These are phyloP conservation scores for Sebastes reedi DNA, from an alignment of 2,797 vertebrate genomes.

Conservation along the genomic window DNA sequence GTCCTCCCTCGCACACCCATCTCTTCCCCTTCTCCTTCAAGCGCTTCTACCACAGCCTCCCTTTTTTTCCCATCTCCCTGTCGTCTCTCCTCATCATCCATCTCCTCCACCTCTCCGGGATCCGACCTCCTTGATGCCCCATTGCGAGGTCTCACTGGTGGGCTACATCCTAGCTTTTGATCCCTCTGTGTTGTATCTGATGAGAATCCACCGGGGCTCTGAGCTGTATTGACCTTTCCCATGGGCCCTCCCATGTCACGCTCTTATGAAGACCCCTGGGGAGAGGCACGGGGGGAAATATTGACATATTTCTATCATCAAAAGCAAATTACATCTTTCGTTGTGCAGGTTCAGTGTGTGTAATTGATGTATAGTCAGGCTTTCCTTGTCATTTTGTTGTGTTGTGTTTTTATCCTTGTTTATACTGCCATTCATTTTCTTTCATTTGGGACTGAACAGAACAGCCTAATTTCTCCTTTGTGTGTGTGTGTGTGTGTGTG, in stretches of 20 bases:
- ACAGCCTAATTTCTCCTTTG: too few species aligned
- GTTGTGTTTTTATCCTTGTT: too few species aligned
- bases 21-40: neutral
- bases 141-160: conserved; percentile 9
- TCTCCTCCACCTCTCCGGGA: neutral
- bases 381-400: too few species aligned
- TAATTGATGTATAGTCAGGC: neutral
- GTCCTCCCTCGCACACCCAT: neutral
- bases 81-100: neutral
- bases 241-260: conserved; percentile 12
- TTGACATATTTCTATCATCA: conserved; percentile 24
- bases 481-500: neutral
- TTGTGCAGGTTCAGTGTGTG: neutral
- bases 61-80: neutral
- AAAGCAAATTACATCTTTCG: conserved; percentile 14
- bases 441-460: too few species aligned
- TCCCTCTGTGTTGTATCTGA: conserved; percentile 39
- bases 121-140: conserved; percentile 1
- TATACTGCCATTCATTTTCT: too few species aligned
- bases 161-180: conserved; percentile 33
- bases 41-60: neutral
- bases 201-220: neutral
- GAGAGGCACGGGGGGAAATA: conserved; percentile 11
- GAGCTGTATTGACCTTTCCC: conserved; percentile 48
- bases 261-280: conserved; percentile 39